Evolutionary conservation across 1,140 invertebrate genomes (phyloP), one percentile per base, ranked within the genome.

Genomic region (Polypedilum pembai): DNA sequence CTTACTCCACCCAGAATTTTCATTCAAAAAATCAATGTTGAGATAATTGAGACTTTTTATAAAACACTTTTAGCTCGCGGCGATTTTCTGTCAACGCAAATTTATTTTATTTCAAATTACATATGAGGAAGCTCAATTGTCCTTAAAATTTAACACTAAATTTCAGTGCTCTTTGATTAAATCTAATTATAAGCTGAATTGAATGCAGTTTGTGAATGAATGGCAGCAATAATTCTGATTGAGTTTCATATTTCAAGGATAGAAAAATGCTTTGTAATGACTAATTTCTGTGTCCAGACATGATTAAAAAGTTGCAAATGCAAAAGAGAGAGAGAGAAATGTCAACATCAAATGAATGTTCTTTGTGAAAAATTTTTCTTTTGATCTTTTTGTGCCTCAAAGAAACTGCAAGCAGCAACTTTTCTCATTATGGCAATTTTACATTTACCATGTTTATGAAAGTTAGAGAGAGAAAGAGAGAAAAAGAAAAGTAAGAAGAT

Each of bases 231-330:
- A 56, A 56, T 4, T 56, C 10, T 56, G 45, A 69, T 69, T 18
- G 5, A 21, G 65, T 69, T 69, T 69, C 65, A 20, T 20, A 20
- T 69, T 18, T n/a, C 17, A 69, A 18, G 20, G 20, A 69, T 18
- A 18, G 65, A 69, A 69, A 69, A n/a, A 2, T 66, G 7, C 17
- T 69, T 20, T 69, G n/a, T 18, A 69, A 69, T 69, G 7, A 18
- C 65, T 69, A 69, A 69, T 69, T 69, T 69, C 3, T 69, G 65
- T 33, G 24, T 33, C 24, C 24, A 33, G 17, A 69, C 17, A 69
- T 69, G 65, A 18, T 69, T n/a, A 21, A 69, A 66, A 69, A 56
- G 45, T 56, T 56, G 12, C 45, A 56, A 7, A 20, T 69, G n/a
- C 24, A 33, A 33, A 33, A 33, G 24, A 33, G 65, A 21, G 8